Base-by-base conservation (phyloP, 2,888 invertebrate genomes). In the Galeruca laticollis region DNA sequence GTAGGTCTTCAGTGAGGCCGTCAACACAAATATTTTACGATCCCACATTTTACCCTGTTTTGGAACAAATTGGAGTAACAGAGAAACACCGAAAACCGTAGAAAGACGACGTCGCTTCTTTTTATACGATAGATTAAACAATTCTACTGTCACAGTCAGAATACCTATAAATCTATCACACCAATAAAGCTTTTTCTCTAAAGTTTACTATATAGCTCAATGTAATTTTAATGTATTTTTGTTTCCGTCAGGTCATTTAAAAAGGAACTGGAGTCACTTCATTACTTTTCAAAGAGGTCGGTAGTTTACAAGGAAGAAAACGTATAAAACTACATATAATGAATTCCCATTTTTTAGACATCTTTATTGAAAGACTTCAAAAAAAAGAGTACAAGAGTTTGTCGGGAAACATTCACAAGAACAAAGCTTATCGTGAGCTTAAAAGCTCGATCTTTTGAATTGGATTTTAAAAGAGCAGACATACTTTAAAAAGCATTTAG, bases 101-200 rank as follows among this genome's bases (percentile, higher is more conserved):
- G 68, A 68, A 68, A 68, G 47, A 47, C 47, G 47, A 15, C 8
- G 68, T 68, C 60, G 60, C 65, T 69, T 65, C 65, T 69, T 69
- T 65, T 69, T 60, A 47, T 65, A 65, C 69, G 69, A 69, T 69
- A 69, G 69, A 69, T 69, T 69, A 69, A 60, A 64, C 64, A 69
- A 65, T 69, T 69, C 69, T 69, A 56, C 69, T 69, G 69, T 69
- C 69, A 69, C 69, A 31, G 65, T 47, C 69, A 60, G 65, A 69
- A 69, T 66, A 60, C 69, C 69, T 65, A 69, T 69, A 69, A 69
- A 69, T 69, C 69, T 69, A 69, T 69, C 69, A 69, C 60, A 33
- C 64, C 54, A 65, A 65, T 60, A 64, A 69, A 69, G 65, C 64
- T 69, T 64, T n/a, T 69, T 35, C 64, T 60, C 60, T 57, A 57